These are phyloP conservation scores for Pomacea maculata DNA, from an alignment of 1,140 invertebrate species.

Conservation along the genomic window DNA sequence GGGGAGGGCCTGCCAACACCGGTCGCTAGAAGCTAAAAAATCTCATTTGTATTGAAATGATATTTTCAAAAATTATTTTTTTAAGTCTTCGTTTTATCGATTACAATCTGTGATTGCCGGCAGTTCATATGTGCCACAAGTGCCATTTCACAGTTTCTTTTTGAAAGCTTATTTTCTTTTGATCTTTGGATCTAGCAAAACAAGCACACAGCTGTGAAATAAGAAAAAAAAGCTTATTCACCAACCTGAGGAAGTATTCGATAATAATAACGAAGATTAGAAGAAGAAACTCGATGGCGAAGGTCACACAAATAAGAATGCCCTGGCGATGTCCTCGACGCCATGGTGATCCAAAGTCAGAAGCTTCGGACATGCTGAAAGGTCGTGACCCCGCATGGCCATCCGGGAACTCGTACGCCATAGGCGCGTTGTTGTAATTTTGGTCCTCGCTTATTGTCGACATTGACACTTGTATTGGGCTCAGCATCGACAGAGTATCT, in stretches of 20 bases:
- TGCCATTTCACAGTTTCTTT: too few species aligned
- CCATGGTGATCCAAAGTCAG: constrained; percentile 10
- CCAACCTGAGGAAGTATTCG: constrained; percentile 47
- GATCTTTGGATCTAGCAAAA: too few species aligned
- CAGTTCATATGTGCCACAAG: too few species aligned
- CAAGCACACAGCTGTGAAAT: too few species aligned
- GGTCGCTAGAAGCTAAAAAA: too few species aligned
- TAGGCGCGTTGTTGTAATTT: constrained; percentile 7
- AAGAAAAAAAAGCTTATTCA: background rate
- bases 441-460: constrained; percentile 14
- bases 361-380: constrained; percentile 18
- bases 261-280: constrained; percentile 42
- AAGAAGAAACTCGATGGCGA: constrained; percentile 44
- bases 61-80: too few species aligned
- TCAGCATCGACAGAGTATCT: too few species aligned
- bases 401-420: constrained; percentile 9
- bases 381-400: background rate
- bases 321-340: constrained; percentile 2
- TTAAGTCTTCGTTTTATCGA: too few species aligned
- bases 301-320: constrained; percentile 41
- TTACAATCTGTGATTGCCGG: too few species aligned
- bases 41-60: too few species aligned
- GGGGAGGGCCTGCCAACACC: too few species aligned
- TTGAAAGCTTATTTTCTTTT: too few species aligned
- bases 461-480: constrained; percentile 8